Percentiles rank a stretch among this genome's conserved stretches.
phyloP scores from a whole-genome alignment of 2,888 invertebrate genomes.

The Elysia crispata region DNA sequence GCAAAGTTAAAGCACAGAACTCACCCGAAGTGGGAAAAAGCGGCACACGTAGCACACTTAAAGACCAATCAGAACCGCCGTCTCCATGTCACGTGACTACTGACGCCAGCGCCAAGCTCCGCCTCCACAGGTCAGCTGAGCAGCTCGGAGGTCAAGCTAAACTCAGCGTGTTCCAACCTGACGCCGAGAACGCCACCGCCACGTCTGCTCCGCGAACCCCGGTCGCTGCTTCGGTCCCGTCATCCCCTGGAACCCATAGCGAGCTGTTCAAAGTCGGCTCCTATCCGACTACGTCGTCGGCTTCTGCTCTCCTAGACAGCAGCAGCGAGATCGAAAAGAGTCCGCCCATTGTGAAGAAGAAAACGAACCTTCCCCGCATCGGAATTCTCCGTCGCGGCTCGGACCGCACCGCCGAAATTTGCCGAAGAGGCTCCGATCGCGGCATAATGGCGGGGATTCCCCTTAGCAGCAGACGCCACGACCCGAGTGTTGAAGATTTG shows the following conservation, averaged over 20 bases:
- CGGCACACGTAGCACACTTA: no score
- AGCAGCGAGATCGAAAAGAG: no score
- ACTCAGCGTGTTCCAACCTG: constrained; percentile 33
- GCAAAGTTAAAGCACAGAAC: no score
- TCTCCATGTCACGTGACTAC: constrained; percentile 5
- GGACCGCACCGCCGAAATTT: constrained; percentile 35
- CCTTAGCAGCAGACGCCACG: constrained; percentile 11
- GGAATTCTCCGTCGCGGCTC: constrained; percentile 43
- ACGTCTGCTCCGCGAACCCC: neutral
- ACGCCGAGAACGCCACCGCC: neutral
- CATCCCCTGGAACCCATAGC: neutral
- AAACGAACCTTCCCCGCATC: constrained; percentile 26
- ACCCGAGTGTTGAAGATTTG: constrained; percentile 47
- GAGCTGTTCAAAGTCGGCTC: neutral
- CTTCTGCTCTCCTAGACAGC: no score
- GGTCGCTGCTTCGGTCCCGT: neutral
- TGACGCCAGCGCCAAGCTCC: constrained; percentile 24
- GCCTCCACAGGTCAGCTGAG: constrained; percentile 44
- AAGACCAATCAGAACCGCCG: no score
- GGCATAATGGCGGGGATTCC: constrained; percentile 15
- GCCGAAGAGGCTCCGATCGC: constrained; percentile 37
- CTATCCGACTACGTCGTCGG: no score
- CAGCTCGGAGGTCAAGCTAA: constrained; percentile 37
- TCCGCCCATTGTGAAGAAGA: constrained; percentile 29
- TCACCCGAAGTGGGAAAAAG: no score